These are phyloP conservation scores for Rhea pennata DNA, from an alignment of 2,113 vertebrate species.

Conservation along the genomic window DNA sequence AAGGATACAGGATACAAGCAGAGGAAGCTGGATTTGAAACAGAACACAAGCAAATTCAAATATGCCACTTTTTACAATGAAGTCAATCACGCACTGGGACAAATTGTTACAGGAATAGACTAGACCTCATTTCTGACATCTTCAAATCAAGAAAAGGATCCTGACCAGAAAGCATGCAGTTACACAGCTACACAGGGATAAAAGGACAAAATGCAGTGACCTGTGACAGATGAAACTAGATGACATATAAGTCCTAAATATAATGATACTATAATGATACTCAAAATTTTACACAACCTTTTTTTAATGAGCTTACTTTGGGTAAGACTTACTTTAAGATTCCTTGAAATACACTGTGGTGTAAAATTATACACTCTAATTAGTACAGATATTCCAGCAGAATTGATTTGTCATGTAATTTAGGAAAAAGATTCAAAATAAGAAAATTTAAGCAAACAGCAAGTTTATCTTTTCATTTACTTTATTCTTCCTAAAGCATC, in stretches of 20 bases:
- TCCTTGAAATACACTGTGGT: not conserved
- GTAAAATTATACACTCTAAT: not conserved
- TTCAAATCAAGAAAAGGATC: slow-evolving; percentile 30
- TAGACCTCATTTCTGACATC: slow-evolving; percentile 26
- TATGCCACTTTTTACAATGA: not conserved
- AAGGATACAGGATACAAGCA: not conserved
- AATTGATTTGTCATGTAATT: not conserved
- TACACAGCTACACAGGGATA: not conserved
- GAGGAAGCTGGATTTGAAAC: not conserved
- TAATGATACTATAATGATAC: not conserved
- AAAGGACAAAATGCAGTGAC: slow-evolving; percentile 3
- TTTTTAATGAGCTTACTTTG: not conserved
- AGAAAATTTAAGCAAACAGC: not conserved
- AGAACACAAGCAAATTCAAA: not conserved
- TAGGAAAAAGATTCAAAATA: not conserved
- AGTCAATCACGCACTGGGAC: not conserved
- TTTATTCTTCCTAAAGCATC: not conserved
- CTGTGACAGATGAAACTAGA: not conserved
- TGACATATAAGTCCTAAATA: slow-evolving; percentile 22
- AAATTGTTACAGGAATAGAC: slow-evolving; percentile 27
- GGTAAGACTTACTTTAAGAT: not conserved
- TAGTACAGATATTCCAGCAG: not conserved
- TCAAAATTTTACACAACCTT: not conserved
- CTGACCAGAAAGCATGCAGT: slow-evolving; percentile 6
- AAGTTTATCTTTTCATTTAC: not conserved